Percentiles rank a stretch among this genome's conserved stretches.
Evolutionary conservation across 1,140 invertebrate species (phyloP).

Genomic region (Tyrophagus putrescentiae): DNA sequence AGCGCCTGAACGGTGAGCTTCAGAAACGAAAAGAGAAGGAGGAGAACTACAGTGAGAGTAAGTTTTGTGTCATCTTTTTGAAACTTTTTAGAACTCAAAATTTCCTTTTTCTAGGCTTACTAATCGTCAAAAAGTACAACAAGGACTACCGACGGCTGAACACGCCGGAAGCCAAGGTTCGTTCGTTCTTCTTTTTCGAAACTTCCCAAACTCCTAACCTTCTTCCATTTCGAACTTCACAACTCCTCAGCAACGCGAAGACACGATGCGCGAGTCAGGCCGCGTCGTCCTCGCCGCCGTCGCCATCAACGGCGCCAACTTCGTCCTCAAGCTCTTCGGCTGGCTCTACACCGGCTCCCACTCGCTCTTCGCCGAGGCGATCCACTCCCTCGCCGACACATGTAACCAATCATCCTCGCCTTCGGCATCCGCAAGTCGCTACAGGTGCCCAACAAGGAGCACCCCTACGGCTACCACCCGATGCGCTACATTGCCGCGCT

Average conservation of each 20-base stretch:
- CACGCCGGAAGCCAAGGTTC: conserved; percentile 25
- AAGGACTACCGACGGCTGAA: conserved; percentile 44
- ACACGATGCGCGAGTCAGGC: conserved; percentile 57
- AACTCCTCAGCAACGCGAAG: too few relatives aligned
- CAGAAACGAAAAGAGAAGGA: conserved; percentile 42
- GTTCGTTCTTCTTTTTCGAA: too few relatives aligned
- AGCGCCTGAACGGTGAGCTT: conserved; percentile 59
- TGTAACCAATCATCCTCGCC: conserved; percentile 74
- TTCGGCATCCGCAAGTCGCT: conserved; percentile 89
- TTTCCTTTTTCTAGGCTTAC: conserved; percentile 50
- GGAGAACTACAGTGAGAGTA: conserved; percentile 26
- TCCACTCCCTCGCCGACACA: conserved; percentile 94
- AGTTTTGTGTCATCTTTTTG: conserved; percentile 12
- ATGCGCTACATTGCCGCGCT: conserved; percentile 93
- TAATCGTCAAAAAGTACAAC: conserved; percentile 64
- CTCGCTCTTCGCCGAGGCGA: conserved; percentile 88
- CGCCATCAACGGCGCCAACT: conserved; percentile 73
- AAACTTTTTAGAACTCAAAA: conserved; percentile 6
- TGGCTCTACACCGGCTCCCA: conserved; percentile 90
- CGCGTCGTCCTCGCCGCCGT: conserved; percentile 71
- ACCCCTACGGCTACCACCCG: conserved; percentile 71
- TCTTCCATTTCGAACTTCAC: too few relatives aligned
- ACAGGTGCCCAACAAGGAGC: conserved; percentile 47
- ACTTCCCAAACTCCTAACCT: too few relatives aligned
- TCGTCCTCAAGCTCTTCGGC: conserved; percentile 66